phyloP scores from a whole-genome alignment of 2,888 invertebrate species.

The Cataglyphis cursor region DNA sequence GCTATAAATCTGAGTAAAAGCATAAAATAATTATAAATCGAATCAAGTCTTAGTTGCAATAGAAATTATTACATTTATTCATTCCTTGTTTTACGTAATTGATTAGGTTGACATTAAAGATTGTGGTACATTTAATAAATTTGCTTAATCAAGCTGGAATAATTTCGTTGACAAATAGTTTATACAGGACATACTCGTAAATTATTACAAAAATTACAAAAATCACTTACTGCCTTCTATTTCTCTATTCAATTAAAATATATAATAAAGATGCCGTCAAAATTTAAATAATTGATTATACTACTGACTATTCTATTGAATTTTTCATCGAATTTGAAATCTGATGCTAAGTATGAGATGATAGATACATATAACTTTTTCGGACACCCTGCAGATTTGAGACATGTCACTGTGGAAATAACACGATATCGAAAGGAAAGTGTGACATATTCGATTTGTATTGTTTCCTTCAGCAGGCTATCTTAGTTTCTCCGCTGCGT shows the following conservation, averaged over 20 bases:
- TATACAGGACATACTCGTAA: neutral
- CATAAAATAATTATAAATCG: constrained; percentile 2
- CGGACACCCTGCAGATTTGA: constrained; percentile 23
- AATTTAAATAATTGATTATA: neutral
- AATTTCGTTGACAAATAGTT: neutral
- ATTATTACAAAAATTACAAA: too few species aligned
- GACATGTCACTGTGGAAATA: neutral
- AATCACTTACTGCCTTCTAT: neutral
- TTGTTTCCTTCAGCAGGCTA: constrained; percentile 55
- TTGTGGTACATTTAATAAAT: neutral
- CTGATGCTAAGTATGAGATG: neutral
- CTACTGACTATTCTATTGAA: neutral
- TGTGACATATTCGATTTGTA: constrained; percentile 20
- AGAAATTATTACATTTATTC: neutral
- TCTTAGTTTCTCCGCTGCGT: constrained; percentile 62
- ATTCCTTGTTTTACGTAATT: neutral
- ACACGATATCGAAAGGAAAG: neutral
- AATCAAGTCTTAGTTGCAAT: neutral
- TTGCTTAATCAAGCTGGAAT: neutral
- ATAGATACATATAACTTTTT: neutral
- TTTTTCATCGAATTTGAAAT: neutral
- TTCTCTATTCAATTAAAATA: neutral
- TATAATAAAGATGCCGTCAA: neutral
- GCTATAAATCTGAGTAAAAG: neutral
- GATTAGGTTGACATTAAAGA: neutral